Conservation (phyloP, 1,140 invertebrate genomes). For the Halyomorpha halys region DNA sequence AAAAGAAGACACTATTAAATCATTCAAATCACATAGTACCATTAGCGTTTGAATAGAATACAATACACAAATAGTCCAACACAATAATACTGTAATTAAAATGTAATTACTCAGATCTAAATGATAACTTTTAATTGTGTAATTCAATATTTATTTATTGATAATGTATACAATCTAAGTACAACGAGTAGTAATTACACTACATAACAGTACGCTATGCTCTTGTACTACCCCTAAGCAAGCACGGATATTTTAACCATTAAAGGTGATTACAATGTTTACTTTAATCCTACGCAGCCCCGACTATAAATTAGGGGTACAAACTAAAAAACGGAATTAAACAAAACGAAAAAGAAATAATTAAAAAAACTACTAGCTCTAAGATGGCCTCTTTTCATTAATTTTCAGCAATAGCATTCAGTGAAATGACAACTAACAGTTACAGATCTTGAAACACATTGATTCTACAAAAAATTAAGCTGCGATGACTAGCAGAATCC, state of each 20-base stretch:
- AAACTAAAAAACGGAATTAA: slow-evolving; percentile 11
- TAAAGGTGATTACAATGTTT: neutral
- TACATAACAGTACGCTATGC: slow-evolving; percentile 25
- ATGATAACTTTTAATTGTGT: slow-evolving; percentile 15
- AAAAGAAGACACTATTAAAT: slow-evolving; percentile 16
- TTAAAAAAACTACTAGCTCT: slow-evolving; percentile 15
- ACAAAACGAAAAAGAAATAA: slow-evolving; percentile 19
- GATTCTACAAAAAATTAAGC: slow-evolving; percentile 15
- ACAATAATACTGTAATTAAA: slow-evolving; percentile 24
- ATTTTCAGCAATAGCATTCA: slow-evolving; percentile 15
- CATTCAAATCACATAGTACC: slow-evolving; percentile 4
- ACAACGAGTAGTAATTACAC: slow-evolving; percentile 23
- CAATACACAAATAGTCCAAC: slow-evolving; percentile 18
- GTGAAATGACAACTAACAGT: slow-evolving; percentile 10
- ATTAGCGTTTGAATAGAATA: slow-evolving; percentile 16
- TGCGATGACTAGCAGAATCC: slow-evolving; percentile 17
- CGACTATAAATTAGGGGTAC: neutral
- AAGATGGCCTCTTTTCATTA: slow-evolving; percentile 14
- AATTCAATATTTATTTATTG: slow-evolving; percentile 2
- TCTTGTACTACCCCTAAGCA: slow-evolving; percentile 25
- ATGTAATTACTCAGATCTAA: slow-evolving; percentile 25
- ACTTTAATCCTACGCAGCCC: slow-evolving; percentile 10
- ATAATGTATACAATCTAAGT: slow-evolving; percentile 16
- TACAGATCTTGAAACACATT: slow-evolving; percentile 14
- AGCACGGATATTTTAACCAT: slow-evolving; percentile 12